Conservation (phyloP, 2,888 invertebrate genomes). For the Dasysyrphus albostriatus region DNA sequence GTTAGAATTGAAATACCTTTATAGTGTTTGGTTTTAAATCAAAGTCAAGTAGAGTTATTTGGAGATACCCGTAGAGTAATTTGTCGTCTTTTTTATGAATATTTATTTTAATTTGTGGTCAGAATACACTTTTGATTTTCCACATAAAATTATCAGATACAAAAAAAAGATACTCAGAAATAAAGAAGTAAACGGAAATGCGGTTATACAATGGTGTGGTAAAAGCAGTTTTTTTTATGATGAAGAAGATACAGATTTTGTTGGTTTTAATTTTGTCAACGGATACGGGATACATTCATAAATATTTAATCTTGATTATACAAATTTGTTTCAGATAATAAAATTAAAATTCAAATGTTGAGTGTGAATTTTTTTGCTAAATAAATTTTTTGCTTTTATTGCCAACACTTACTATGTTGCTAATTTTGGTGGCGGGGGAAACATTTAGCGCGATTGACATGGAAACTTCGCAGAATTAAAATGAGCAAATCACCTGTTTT, state of each 20-base stretch:
- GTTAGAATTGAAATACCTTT: neutral
- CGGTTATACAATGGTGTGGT: conserved; percentile 50
- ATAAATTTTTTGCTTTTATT: neutral
- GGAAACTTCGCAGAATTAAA: conserved; percentile 15
- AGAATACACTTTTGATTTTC: conserved; percentile 11
- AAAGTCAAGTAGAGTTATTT: conserved; percentile 15
- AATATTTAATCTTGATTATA: too few relatives aligned
- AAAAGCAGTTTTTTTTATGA: conserved; percentile 40
- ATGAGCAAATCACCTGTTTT: conserved; percentile 30
- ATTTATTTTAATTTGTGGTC: conserved; percentile 25
- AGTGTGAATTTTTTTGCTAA: neutral
- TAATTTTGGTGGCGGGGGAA: neutral
- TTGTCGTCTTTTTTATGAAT: neutral
- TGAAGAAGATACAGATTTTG: neutral
- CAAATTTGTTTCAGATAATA: neutral
- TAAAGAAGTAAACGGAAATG: conserved; percentile 61
- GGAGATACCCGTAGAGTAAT: neutral
- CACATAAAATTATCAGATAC: neutral
- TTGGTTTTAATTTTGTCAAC: conserved; percentile 38
- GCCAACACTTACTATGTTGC: neutral
- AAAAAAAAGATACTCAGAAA: neutral
- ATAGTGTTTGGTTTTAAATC: conserved; percentile 11
- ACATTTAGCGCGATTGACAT: neutral
- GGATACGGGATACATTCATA: conserved; percentile 21
- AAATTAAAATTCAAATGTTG: neutral